Conservation (phyloP, 2,888 invertebrate species). For the Plagodis dolabraria region DNA sequence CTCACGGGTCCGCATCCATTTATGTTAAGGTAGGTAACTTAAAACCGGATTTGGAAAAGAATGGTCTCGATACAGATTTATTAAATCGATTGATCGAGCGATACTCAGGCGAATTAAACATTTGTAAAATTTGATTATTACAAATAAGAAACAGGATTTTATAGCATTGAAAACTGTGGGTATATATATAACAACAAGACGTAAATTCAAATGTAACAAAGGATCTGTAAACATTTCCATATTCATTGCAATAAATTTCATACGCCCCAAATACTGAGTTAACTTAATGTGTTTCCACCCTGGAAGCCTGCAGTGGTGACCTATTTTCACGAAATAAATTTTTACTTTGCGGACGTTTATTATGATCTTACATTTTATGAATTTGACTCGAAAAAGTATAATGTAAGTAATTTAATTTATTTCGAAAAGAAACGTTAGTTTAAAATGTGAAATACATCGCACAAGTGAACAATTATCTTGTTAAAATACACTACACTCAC, state of each 20-base stretch:
- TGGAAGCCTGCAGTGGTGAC: constrained; percentile 60
- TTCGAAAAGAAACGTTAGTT: no score
- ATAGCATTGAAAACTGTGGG: no score
- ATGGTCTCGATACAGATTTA: constrained; percentile 30
- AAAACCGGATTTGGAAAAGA: constrained; percentile 36
- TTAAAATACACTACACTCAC: constrained; percentile 11
- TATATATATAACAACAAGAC: no score
- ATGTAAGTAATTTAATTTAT: no score
- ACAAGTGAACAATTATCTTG: not conserved
- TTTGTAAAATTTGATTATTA: no score
- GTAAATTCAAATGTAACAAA: constrained; percentile 42
- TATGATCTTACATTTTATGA: constrained; percentile 48
- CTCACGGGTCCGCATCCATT: constrained; percentile 25
- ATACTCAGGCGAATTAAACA: no score
- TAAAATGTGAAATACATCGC: no score
- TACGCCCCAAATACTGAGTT: constrained; percentile 55
- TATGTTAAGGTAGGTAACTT: constrained; percentile 36
- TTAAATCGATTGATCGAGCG: no score
- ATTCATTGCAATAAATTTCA: constrained; percentile 64
- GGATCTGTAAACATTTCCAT: constrained; percentile 47
- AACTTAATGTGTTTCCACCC: constrained; percentile 53
- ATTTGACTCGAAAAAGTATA: constrained; percentile 18
- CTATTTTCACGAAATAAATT: constrained; percentile 63
- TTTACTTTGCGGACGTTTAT: constrained; percentile 50
- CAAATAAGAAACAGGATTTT: no score